Percentiles rank a stretch among this genome's conserved stretches.
Evolutionary conservation across 2,888 invertebrate genomes (phyloP).

Genomic region (Saturnia pavonia): DNA sequence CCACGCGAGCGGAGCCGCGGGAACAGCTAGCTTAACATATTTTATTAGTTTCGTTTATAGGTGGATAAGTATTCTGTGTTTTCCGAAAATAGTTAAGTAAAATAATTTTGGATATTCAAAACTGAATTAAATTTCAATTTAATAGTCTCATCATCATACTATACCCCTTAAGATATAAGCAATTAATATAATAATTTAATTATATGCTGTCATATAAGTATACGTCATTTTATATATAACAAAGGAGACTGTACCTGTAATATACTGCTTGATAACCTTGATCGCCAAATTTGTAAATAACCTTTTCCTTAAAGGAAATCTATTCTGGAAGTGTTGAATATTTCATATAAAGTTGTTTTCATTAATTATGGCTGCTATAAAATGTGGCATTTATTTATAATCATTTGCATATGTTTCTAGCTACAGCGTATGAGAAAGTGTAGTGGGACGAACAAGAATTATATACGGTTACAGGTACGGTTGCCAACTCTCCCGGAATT

Average conservation of each 20-base stretch:
- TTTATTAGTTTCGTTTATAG: neutral
- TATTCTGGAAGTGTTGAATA: conserved; percentile 5
- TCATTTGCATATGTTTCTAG: neutral
- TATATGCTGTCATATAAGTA: no score
- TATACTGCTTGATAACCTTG: neutral
- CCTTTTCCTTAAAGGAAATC: conserved; percentile 5
- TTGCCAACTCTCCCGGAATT: neutral
- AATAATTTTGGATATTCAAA: no score
- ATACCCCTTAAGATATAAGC: no score
- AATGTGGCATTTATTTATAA: conserved; percentile 1
- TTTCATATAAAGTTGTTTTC: neutral
- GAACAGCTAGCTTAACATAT: neutral
- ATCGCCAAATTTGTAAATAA: neutral
- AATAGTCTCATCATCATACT: no score
- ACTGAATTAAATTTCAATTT: no score
- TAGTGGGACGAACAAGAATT: neutral
- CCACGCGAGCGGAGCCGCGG: no score
- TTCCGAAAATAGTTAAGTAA: no score
- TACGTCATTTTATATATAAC: neutral
- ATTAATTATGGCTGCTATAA: neutral
- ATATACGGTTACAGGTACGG: neutral
- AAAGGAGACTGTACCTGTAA: neutral
- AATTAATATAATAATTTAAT: no score
- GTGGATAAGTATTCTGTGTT: neutral
- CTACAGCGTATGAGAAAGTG: neutral